Conservation (phyloP, 2,797 vertebrate genomes). For the Phataginus tricuspis region DNA sequence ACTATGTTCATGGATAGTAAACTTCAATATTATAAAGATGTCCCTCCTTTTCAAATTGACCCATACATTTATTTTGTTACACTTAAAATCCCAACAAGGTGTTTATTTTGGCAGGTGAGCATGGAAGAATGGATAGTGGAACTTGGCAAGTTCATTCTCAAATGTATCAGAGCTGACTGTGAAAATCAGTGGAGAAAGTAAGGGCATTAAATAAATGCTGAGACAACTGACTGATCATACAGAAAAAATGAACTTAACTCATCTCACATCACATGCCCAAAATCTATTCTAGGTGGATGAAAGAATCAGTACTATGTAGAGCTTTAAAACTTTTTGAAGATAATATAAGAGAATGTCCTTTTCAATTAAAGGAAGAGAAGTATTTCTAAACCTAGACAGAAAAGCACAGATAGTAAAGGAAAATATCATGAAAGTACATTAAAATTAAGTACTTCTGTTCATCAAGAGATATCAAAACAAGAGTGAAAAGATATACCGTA, state of each 20-base stretch:
- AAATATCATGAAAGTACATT: conserved; percentile 15
- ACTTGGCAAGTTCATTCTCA: neutral
- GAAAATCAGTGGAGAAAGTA: neutral
- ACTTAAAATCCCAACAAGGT: conserved; percentile 23
- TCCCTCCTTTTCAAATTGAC: conserved; percentile 5
- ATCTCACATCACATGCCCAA: neutral
- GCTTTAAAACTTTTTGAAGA: neutral
- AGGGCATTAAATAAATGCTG: neutral
- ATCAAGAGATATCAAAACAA: neutral
- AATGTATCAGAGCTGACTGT: neutral
- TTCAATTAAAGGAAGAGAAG: neutral
- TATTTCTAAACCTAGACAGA: neutral
- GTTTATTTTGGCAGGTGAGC: neutral
- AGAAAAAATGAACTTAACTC: conserved; percentile 20
- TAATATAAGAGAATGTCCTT: neutral
- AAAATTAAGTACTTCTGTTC: neutral
- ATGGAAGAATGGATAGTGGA: neutral
- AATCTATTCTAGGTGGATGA: neutral
- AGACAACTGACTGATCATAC: neutral
- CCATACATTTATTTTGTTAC: conserved; percentile 8
- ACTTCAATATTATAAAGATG: neutral
- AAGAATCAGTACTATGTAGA: neutral
- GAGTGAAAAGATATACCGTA: neutral
- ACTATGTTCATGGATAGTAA: conserved; percentile 19
- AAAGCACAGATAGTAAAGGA: neutral